A percentile compares a stretch with the other conserved stretches of the same genome.
Evolutionary conservation across 2,888 invertebrate species (phyloP).

Genomic region (Cephalotes varians): DNA sequence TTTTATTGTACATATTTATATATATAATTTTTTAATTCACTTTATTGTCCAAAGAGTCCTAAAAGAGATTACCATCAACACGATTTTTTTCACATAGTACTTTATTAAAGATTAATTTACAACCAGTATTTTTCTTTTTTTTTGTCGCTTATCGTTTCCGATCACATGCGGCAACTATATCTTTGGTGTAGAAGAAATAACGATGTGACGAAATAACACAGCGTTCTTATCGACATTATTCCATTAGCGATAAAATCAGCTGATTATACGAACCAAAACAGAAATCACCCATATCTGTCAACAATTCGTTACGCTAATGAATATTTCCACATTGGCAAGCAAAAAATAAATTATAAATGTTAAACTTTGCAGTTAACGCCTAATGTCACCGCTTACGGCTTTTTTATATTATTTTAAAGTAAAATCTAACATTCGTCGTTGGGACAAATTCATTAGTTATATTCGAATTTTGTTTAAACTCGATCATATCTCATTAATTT

Average conservation of each 20-base stretch:
- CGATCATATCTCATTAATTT: neutral
- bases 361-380: neutral
- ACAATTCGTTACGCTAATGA: neutral
- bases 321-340: neutral
- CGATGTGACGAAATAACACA: neutral
- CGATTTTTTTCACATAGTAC: neutral
- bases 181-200: neutral
- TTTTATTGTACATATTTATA: neutral
- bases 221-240: conserved; percentile 3
- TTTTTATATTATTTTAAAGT: neutral
- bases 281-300: neutral
- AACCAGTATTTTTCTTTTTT: neutral
- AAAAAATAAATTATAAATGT: neutral
- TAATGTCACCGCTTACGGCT: neutral
- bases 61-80: neutral
- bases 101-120: conserved; percentile 17
- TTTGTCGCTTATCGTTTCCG: conserved; percentile 4
- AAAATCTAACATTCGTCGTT: neutral
- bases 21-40: neutral
- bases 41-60: neutral
- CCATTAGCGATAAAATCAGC: neutral
- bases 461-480: neutral
- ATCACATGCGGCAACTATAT: neutral
- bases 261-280: neutral
- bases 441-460: neutral